Base-by-base conservation (phyloP, 2,888 invertebrate species). In the Myathropa florea region DNA sequence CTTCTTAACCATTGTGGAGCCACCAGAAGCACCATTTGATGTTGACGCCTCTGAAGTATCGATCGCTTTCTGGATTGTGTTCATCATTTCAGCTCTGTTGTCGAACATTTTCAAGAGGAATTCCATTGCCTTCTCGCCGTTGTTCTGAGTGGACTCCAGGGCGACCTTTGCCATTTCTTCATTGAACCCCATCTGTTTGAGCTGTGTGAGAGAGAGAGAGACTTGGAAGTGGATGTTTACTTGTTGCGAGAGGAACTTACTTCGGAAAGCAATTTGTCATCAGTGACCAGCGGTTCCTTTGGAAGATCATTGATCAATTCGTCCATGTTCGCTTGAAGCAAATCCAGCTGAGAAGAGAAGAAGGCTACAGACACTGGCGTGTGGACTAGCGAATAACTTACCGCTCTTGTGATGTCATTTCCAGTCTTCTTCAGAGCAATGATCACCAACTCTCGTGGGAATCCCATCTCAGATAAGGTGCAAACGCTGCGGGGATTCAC, bases 391-490 rank as follows among this genome's bases (percentile, higher is more conserved):
- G 10, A 3, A 26, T 94, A 92, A 90, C 95, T 92, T 33, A 97
- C 94, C 30, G 96, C 96, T 55, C 94, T 93, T 0, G 94, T 94
- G n/a, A 95, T 94, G 90, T 95, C 94, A 92, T 97, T 97, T 90
- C 96, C 95, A 65, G 95, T 92, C 90, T 94, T 94, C 83, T 94
- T 93, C 30, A 97, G 93, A 0, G 97, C 96, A 3, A 93, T 91
- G 0, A 94, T 91, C 0, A 95, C 95, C 7, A 94, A 91, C 6
- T 94, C 93, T 23, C 94, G 93, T 4, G 94, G 89, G 92, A 94
- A 97, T 0, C 97, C 97, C 96, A 97, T 96, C 55, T 93, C 94
- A 33, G 93, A 93, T 14, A 96, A 91, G 53, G 94, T 94, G 68
- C 90, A 90, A 0, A 92, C 90, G 81, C 91, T 92, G 23, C 92